Conservation (phyloP, 2,797 vertebrate genomes). For the Pempheris klunzingeri region DNA sequence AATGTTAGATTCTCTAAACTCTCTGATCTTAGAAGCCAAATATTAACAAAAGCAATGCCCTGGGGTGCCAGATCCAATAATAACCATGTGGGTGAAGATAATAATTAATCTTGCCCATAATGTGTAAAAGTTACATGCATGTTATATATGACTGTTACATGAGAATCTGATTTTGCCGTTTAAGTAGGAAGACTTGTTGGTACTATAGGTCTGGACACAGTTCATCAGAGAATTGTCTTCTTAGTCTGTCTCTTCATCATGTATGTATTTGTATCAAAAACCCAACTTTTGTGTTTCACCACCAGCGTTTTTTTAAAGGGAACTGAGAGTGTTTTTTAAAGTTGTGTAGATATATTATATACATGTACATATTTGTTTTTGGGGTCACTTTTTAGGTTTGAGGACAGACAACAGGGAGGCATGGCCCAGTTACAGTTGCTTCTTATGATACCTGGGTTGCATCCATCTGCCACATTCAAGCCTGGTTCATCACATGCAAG, state of each 20-base stretch:
- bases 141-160: too few relatives aligned
- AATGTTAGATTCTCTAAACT: too few relatives aligned
- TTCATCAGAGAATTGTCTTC: not conserved
- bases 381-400: not conserved
- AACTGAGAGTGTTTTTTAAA: not conserved
- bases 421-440: conserved; percentile 23
- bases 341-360: not conserved
- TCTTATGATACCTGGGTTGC: conserved; percentile 42
- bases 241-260: too few relatives aligned
- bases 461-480: conserved; percentile 48
- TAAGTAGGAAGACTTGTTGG: not conserved
- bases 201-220: not conserved
- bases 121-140: too few relatives aligned
- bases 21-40: too few relatives aligned
- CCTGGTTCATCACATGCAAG: not conserved
- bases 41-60: too few relatives aligned
- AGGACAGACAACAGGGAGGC: conserved; percentile 16
- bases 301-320: too few relatives aligned
- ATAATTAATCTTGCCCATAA: too few relatives aligned
- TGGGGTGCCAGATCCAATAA: too few relatives aligned
- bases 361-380: not conserved
- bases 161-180: too few relatives aligned
- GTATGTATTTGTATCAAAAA: not conserved
- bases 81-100: too few relatives aligned
- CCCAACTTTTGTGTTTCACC: not conserved